Conservation (phyloP, 2,888 invertebrate species). For the Rhagophthalmus giganteus region DNA sequence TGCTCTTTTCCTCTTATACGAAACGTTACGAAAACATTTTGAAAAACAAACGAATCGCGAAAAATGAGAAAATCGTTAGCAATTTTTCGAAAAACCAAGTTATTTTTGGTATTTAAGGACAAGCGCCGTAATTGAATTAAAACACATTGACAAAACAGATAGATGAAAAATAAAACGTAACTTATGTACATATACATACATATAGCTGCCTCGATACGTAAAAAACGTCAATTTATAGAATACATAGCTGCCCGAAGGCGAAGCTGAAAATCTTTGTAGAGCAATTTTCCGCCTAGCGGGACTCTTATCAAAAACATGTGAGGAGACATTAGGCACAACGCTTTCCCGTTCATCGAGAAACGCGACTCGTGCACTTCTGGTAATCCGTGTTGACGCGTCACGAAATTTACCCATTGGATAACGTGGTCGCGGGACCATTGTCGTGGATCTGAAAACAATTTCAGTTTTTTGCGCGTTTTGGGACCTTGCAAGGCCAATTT, state of each 20-base stretch:
- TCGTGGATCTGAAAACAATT: conserved; percentile 65
- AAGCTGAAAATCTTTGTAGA: conserved; percentile 72
- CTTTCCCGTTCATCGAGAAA: conserved; percentile 82
- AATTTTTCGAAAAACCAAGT: too few relatives aligned
- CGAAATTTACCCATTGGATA: conserved; percentile 65
- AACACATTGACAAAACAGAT: background rate
- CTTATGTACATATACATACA: too few relatives aligned
- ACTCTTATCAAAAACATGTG: conserved; percentile 75
- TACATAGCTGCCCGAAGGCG: conserved; percentile 71
- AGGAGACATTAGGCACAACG: conserved; percentile 74
- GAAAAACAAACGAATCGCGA: background rate
- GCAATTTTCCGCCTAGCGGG: conserved; percentile 67
- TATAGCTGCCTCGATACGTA: too few relatives aligned
- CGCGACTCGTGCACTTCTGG: conserved; percentile 62
- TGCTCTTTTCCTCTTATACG: background rate
- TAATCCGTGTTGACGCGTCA: conserved; percentile 62
- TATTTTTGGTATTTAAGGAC: too few relatives aligned
- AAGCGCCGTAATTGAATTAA: background rate
- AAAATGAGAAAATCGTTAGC: too few relatives aligned
- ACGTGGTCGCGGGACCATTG: conserved; percentile 73
- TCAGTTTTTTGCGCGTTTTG: too few relatives aligned
- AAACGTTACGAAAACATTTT: background rate
- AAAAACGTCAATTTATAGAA: conserved; percentile 16
- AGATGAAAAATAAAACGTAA: too few relatives aligned
- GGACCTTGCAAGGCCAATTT: background rate